Evolutionary conservation across 2,797 vertebrate species (phyloP).

Genomic region (Takifugu ocellatus): DNA sequence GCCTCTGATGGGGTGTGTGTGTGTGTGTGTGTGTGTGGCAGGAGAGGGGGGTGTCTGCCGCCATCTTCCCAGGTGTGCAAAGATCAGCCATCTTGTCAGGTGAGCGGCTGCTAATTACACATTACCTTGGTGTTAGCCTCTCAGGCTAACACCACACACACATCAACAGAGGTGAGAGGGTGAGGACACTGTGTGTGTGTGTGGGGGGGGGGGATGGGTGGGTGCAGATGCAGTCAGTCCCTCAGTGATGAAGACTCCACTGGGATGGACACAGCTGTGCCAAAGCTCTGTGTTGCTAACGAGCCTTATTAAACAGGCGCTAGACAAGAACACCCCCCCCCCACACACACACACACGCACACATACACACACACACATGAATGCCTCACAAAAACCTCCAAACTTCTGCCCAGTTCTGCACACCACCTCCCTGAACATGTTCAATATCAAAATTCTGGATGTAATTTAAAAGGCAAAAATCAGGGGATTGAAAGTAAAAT

Average conservation of each 20-base stretch:
- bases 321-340: slow-evolving; percentile 17
- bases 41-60: slow-evolving; percentile 13
- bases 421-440: no score
- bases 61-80: slow-evolving; percentile 62
- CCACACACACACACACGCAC: neutral
- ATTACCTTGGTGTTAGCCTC: slow-evolving; percentile 30
- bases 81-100: slow-evolving; percentile 61
- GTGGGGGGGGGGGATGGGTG: slow-evolving; percentile 36
- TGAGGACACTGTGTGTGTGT: slow-evolving; percentile 20
- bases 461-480: no score
- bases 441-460: no score
- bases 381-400: slow-evolving; percentile 12
- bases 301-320: slow-evolving; percentile 65
- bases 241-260: slow-evolving; percentile 56
- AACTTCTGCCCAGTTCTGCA: no score
- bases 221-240: slow-evolving; percentile 66
- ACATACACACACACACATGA: neutral
- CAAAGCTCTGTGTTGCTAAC: slow-evolving; percentile 71
- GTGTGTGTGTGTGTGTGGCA: neutral
- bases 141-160: slow-evolving; percentile 36
- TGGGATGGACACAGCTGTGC: slow-evolving; percentile 71
- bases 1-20: slow-evolving; percentile 11
- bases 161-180: slow-evolving; percentile 29
- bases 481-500: no score
- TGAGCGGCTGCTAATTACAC: slow-evolving; percentile 38